Base-by-base conservation (phyloP, 2,888 invertebrate genomes). In the Drosophila anceps region DNA sequence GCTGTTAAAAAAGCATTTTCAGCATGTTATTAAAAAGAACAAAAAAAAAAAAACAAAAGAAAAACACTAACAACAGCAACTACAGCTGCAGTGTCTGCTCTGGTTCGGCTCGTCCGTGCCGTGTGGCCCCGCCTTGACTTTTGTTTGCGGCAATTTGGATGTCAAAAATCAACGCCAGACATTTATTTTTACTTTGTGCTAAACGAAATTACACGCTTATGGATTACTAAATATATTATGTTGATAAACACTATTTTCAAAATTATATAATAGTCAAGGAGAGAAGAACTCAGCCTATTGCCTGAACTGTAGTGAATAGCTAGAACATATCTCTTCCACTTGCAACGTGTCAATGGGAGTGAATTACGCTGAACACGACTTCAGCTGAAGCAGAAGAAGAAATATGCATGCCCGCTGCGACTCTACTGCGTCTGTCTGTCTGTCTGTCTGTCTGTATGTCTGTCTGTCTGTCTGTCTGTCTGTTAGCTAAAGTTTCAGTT, bases 61-160 rank as follows among this genome's bases (percentile, higher is more conserved):
- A 6, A 2, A 24, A n/a, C 41, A 50, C 4, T 39, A 60, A 44
- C 13, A 65, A 39, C n/a, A 51, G 39, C 18, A 63, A 43, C 46
- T 43, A 61, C 44, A 55, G 33, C 43, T n/a, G 20, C 48, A 70
- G 20, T 33, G 33, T 20, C 55, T 70, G 54, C 55, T 27, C 33
- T 5, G 43, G 44, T 24, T 24, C 24, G 24, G 24, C 24, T 24
- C 24, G 24, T 29, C 31, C 43, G 43, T 46, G 39, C 48, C 20
- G 6, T 61, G 73, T 27, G 59, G 46, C 57, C 50, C 67, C 76
- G 84, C 81, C 81, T 73, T 73, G 68, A 68, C 63, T 83, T 76
- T 72, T 83, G 82, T 71, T 69, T 87, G 82, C 78, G 79, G 89
- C 91, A 92, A 92, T 92, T 92, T 91, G 85, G 90, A 86, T 89